Conservation (phyloP, 2,797 vertebrate species). For the Odontamblyopus rebecca region DNA sequence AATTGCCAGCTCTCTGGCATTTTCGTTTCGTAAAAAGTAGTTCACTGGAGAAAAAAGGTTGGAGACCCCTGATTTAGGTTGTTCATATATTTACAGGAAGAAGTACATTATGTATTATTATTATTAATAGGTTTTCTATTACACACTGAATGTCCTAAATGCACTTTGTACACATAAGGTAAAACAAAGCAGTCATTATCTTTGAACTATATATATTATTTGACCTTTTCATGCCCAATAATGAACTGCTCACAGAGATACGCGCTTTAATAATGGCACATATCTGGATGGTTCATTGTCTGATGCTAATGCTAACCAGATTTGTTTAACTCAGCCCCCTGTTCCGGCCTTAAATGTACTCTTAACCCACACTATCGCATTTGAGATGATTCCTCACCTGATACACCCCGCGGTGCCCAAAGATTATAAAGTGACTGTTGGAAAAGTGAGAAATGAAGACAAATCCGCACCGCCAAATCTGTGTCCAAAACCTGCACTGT, state of each 20-base stretch:
- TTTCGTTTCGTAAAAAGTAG: too few species aligned
- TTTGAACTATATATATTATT: too few species aligned
- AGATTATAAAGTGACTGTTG: not conserved
- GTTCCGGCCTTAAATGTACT: not conserved
- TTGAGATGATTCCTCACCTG: not conserved
- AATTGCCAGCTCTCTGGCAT: too few species aligned
- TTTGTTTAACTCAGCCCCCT: slow-evolving; percentile 6
- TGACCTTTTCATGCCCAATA: too few species aligned
- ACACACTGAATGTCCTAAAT: too few species aligned
- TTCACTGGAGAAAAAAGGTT: too few species aligned
- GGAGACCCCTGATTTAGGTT: too few species aligned
- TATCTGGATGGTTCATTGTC: not conserved
- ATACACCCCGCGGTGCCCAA: not conserved
- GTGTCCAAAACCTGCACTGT: not conserved
- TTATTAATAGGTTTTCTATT: too few species aligned
- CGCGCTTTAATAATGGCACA: not conserved
- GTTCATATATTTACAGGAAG: too few species aligned
- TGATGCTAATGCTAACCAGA: slow-evolving; percentile 25
- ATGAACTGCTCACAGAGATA: not conserved
- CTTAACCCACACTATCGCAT: not conserved
- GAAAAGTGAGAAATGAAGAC: not conserved
- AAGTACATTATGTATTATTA: too few species aligned
- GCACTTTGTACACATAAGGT: too few species aligned
- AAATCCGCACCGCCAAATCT: not conserved
- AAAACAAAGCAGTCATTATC: too few species aligned